A percentile compares a stretch with the other conserved stretches of the same genome.
Evolutionary conservation across 2,113 vertebrate species (phyloP).

Genomic region (Phycodurus eques): DNA sequence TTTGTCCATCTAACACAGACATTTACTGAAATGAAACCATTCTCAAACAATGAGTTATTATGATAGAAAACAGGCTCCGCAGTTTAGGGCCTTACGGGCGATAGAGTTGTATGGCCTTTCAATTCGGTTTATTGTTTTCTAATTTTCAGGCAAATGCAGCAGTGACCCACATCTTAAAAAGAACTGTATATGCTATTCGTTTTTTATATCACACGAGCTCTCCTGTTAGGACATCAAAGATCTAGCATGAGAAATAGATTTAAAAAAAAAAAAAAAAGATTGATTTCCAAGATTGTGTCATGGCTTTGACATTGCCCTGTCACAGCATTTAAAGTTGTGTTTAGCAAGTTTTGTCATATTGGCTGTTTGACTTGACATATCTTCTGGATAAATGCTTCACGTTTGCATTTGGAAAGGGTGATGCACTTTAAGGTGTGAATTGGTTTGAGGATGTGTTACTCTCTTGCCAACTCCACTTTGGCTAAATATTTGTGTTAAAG

Average conservation of each 20-base stretch:
- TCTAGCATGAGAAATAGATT: too few relatives aligned
- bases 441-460: neutral
- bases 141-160: neutral
- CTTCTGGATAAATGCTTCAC: neutral
- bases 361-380: neutral
- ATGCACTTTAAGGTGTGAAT: neutral
- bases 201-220: neutral
- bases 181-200: too few relatives aligned
- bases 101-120: neutral
- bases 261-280: too few relatives aligned
- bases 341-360: neutral
- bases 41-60: conserved; percentile 8
- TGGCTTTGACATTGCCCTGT: too few relatives aligned
- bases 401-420: neutral
- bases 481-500: neutral
- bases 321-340: too few relatives aligned
- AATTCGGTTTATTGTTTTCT: neutral
- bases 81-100: neutral
- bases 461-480: neutral
- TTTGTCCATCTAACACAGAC: conserved; percentile 3
- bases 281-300: too few relatives aligned
- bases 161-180: neutral
- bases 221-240: neutral
- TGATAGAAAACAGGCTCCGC: conserved; percentile 1
- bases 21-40: neutral